phyloP scores from a whole-genome alignment of 2,113 vertebrate genomes.

The Microcebus murinus region DNA sequence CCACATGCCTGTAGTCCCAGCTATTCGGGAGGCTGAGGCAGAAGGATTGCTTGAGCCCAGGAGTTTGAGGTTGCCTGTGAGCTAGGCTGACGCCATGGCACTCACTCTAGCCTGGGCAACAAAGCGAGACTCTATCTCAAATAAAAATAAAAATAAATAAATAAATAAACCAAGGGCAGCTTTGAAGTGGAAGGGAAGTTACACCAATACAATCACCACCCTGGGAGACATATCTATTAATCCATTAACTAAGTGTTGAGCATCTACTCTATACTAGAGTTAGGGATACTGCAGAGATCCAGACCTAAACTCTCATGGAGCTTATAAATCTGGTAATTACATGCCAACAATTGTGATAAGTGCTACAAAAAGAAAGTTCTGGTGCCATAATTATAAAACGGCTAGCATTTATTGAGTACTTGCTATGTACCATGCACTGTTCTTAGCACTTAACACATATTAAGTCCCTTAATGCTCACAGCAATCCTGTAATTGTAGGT shows the following conservation, averaged over 20 bases:
- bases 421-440: background rate
- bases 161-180: background rate
- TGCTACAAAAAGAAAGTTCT: background rate
- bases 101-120: too few relatives aligned
- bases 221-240: background rate
- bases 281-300: background rate
- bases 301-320: background rate
- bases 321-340: background rate
- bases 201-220: background rate
- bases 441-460: background rate
- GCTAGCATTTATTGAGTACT: background rate
- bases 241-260: background rate
- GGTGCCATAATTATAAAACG: background rate
- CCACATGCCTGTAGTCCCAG: too few relatives aligned
- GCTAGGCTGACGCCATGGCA: too few relatives aligned
- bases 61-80: too few relatives aligned
- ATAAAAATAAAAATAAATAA: too few relatives aligned
- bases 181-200: background rate
- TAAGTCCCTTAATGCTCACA: background rate
- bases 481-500: background rate
- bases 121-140: too few relatives aligned
- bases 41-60: too few relatives aligned
- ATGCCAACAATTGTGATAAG: background rate
- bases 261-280: background rate
- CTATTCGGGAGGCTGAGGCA: too few relatives aligned